Base-by-base conservation (phyloP, 2,797 vertebrate species). In the Hyperoplus lanceolatus region DNA sequence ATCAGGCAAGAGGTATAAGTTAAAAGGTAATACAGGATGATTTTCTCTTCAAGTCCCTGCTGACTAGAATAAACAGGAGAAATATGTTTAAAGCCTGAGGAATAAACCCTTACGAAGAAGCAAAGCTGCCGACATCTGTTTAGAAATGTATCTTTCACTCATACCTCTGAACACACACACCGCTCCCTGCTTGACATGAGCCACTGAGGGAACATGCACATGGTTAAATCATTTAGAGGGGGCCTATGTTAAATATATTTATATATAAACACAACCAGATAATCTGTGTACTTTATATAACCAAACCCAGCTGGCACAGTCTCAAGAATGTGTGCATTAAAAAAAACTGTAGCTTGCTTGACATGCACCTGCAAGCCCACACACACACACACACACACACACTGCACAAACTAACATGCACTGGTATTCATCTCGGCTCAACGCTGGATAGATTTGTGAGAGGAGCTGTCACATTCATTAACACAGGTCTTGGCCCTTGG, bases 391-490 rank as follows among this genome's bases (percentile, higher is more conserved):
- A 18, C 60, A 54, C 29, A 68, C 68, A 55, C 29, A 65, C 41
- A 14, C 8, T 42, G 54, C 55, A 15, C 56, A 74, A 38, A 55
- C 45, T n/a, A 9, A 79, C 41, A 70, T 18, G 12, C 39, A 29
- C 41, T 71, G 60, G 66, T 75, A 87, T 89, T 89, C 72, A 80
- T 79, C 73, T 73, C 57, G 68, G 75, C 82, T 88, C 78, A 71
- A 75, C 88, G n/a, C 39, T 8, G 49, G 75, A 74, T 75, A 82
- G 79, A 88, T 89, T 92, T 84, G 85, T 36, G 21, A 90, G 64
- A 60, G 49, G 54, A 73, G 65, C 9, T 2, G 76, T 58, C 72
- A 79, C 72, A 73, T 84, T 82, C 76, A 85, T 82, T 87, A 83
- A 59, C 73, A 53, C 75, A 77, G 79, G 90, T 79, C 79, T 72